phyloP scores from a whole-genome alignment of 2,888 invertebrate genomes.

The Lithophane ornitopus region DNA sequence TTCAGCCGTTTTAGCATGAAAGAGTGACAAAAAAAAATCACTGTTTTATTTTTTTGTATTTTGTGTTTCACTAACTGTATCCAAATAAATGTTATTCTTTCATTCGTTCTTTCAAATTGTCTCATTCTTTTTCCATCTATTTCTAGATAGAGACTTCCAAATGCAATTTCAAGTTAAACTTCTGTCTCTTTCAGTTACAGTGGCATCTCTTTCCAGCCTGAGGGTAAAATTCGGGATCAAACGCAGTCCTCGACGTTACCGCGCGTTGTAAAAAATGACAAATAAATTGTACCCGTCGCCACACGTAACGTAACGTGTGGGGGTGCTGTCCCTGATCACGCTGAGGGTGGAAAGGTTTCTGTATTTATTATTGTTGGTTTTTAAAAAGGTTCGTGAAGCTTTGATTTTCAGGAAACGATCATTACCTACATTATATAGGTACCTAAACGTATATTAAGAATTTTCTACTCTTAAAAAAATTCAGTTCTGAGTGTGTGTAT shows the following conservation, averaged over 20 bases:
- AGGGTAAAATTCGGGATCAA: conserved; percentile 63
- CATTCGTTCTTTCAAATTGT: neutral
- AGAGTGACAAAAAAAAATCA: no score
- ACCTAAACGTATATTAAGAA: neutral
- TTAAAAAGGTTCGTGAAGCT: neutral
- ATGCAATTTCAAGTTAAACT: conserved; percentile 9
- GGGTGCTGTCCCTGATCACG: conserved; percentile 22
- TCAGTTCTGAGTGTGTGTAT: neutral
- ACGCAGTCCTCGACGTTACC: conserved; percentile 38
- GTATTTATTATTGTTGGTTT: conserved; percentile 11
- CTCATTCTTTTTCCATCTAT: neutral
- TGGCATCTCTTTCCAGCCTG: conserved; percentile 27
- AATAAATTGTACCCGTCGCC: conserved; percentile 58
- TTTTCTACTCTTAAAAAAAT: neutral
- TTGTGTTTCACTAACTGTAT: no score
- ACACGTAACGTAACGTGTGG: conserved; percentile 14
- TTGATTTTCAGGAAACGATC: neutral
- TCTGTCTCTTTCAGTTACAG: conserved; percentile 17
- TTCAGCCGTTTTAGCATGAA: no score
- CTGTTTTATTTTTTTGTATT: no score
- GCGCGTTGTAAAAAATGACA: conserved; percentile 60
- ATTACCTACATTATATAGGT: neutral
- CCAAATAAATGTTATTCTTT: no score
- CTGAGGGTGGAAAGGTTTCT: conserved; percentile 4
- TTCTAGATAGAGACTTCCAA: no score